phyloP scores from a whole-genome alignment of 2,113 vertebrate species.

The Rhinolophus sinicus region DNA sequence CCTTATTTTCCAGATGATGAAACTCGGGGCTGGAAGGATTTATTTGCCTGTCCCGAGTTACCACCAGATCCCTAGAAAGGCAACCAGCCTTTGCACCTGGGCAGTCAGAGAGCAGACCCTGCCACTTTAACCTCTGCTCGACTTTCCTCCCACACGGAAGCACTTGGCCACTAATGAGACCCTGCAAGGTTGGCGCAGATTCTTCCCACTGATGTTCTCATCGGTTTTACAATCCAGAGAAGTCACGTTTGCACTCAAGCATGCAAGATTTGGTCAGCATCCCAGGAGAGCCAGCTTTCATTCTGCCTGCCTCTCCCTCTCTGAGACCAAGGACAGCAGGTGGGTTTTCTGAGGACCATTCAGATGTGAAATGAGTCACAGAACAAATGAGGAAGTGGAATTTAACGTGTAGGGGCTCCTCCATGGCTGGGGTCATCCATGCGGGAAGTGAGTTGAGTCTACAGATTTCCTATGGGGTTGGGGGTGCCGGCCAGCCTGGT shows the following conservation, averaged over 20 bases:
- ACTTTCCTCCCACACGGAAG: not conserved
- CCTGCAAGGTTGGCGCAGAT: rapidly evolving
- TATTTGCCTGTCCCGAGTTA: not conserved
- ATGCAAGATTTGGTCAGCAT: not conserved
- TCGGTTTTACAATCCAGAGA: not conserved
- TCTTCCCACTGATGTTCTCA: not conserved
- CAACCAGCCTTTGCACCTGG: not conserved
- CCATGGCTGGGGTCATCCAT: not conserved
- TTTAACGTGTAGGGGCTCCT: not conserved
- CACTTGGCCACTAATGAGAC: rapidly evolving
- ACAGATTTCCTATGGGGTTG: conserved; percentile 48
- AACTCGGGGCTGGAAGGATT: not conserved
- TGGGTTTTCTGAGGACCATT: conserved; percentile 30
- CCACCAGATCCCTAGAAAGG: not conserved
- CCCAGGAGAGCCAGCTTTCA: not conserved
- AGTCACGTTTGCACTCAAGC: not conserved
- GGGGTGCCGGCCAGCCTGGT: not conserved
- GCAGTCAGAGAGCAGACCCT: not conserved
- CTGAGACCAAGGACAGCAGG: not conserved
- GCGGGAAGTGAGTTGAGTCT: conserved; percentile 28
- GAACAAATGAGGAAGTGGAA: conserved; percentile 42
- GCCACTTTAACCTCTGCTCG: rapidly evolving
- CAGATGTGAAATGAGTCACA: conserved; percentile 57
- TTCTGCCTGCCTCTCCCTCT: not conserved
- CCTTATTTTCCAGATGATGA: not conserved